phyloP scores from a whole-genome alignment of 2,888 invertebrate genomes.

The Temnothorax unifasciatus region DNA sequence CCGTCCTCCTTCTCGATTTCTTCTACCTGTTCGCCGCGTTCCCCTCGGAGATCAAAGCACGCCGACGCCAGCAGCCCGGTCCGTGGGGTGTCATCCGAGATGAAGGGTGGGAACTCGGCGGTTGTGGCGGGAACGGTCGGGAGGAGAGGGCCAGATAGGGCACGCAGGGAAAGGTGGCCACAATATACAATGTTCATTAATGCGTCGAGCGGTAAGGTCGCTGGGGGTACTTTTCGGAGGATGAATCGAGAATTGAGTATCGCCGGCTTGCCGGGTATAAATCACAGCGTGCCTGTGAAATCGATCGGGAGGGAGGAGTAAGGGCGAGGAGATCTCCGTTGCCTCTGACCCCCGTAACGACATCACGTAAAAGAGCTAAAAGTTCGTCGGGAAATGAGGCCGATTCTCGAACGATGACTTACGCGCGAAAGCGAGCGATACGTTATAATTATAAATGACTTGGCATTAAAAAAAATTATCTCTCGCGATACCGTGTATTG shows the following conservation, averaged over 20 bases:
- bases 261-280: slow-evolving; percentile 33
- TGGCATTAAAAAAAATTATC: slow-evolving; percentile 12
- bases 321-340: not conserved
- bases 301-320: not conserved
- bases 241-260: slow-evolving; percentile 50
- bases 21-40: slow-evolving; percentile 81
- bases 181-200: slow-evolving; percentile 81
- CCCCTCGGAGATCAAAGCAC: slow-evolving; percentile 79
- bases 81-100: slow-evolving; percentile 84
- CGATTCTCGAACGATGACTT: slow-evolving; percentile 12
- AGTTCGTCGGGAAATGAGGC: slow-evolving; percentile 28
- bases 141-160: slow-evolving; percentile 51
- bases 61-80: slow-evolving; percentile 80
- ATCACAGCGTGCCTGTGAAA: slow-evolving; percentile 45
- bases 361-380: slow-evolving; percentile 40
- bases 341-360: slow-evolving; percentile 27
- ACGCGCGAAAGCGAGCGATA: not conserved
- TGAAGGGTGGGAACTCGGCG: slow-evolving; percentile 68
- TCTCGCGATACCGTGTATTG: not conserved
- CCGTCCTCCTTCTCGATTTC: slow-evolving; percentile 71
- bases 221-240: slow-evolving; percentile 78
- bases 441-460: not conserved
- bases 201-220: slow-evolving; percentile 75
- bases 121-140: slow-evolving; percentile 38
- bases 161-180: slow-evolving; percentile 56